Evolutionary conservation across 1,140 invertebrate genomes (phyloP), one percentile per base, ranked within the genome.

Genomic region (Ruditapes philippinarum): DNA sequence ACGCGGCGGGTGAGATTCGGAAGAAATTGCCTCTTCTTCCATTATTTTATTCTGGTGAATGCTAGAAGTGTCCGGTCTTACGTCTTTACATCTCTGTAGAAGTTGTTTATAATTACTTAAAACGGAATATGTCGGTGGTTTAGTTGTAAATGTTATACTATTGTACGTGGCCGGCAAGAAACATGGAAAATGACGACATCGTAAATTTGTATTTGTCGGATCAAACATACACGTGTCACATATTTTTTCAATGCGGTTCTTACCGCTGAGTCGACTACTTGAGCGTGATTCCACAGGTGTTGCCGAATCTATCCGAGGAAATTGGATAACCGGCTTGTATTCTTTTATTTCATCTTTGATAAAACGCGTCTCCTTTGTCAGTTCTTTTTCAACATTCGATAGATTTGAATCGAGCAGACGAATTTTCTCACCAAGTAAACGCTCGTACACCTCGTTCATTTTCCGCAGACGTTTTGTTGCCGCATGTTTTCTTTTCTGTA

Each of bases 121-220:
- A 17, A 82, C 62, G 7, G 87, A 89, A 45, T 89, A 89, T 19
- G 65, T 89, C 73, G 82, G 78, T 49, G 78, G 78, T 49, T 89
- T 89, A 0, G 79, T 62, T 49, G 57, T 5, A 12, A 89, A n/a
- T 22, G 78, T 57, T 1, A 89, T 49, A 62, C 87, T 89, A 28
- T 89, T 73, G 40, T 89, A 89, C 2, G 87, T 89, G 7, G 42
- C 25, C 0, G 87, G 87, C 62, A 89, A 83, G 54, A 57, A 89
- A 38, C 87, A 89, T 25, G 87, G 87, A 42, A 89, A 89, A 89
- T 89, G 87, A 36, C 38, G 42, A 45, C 87, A 89, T n/a, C 79
- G 25, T 49, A 38, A 12, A 0, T 42, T 42, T 22, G 65, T 57
- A 40, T 76, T 82, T 2, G 80, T 25, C 0, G 79, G 33, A 62